Base-by-base conservation (phyloP, 2,113 vertebrate species). In the Esox niger region DNA sequence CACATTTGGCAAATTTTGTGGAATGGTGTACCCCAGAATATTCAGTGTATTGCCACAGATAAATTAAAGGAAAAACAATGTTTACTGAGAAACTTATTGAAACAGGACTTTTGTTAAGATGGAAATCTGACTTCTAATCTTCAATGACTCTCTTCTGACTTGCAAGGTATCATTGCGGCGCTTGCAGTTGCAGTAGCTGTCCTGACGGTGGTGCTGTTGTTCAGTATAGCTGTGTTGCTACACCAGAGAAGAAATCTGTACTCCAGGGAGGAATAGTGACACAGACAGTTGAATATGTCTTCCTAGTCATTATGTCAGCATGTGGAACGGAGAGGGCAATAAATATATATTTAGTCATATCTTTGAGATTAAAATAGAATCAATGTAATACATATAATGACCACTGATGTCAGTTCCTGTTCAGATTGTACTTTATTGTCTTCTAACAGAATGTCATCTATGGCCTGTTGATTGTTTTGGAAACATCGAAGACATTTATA, bases 151-250 rank as follows among this genome's bases (percentile, higher is more conserved):
- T 7, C 70, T 62, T 21, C 69, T 55, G 63, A 70, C 59, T 21
- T 43, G 38, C 38, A 74, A 88, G 88, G 86, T 60, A 71, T 87
- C 54, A 49, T 82, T 3, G 75, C 78, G 31, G 73, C 64, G 66
- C 87, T 88, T 60, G 87, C 87, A 79, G 86, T 88, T 68, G 73
- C 83, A 2, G 82, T 87, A 11, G 83, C 83, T 17, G 30, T 89
- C 82, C 88, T 91, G 71, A 74, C 64, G 13, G 82, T 88, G 85
- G 88, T 84, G 55, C 84, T 90, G 80, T 76, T 91, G 77, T 72
- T 83, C 77, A 88, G 74, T 68, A 74, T 83, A 74, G 84, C 66
- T n/a, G 70, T 85, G n/a, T 66, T 75, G 1, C 27, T 89, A 65
- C 69, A 63, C 70, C 81, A 72, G 62, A 70, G 77, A 66, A 60